Evolutionary conservation across 2,797 vertebrate genomes (phyloP).

Genomic region (Hippocampus kuda): DNA sequence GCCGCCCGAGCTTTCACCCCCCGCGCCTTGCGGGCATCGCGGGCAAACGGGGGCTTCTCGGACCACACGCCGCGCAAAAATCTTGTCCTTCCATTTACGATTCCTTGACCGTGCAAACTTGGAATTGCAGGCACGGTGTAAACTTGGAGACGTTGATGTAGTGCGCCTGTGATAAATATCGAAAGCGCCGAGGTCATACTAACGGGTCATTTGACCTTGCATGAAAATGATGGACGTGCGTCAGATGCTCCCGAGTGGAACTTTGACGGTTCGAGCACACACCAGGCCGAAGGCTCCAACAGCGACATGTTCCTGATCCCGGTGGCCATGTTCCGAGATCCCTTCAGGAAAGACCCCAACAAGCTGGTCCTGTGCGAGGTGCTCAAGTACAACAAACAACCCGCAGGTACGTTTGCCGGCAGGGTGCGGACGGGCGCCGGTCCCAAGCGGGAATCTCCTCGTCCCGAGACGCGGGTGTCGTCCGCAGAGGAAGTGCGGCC

Average conservation of each 20-base stretch:
- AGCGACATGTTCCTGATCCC: conserved; percentile 93
- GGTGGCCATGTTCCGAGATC: conserved; percentile 86
- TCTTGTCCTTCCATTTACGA: too few relatives aligned
- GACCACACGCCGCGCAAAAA: too few relatives aligned
- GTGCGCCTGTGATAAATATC: too few relatives aligned
- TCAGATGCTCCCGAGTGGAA: conserved; percentile 93
- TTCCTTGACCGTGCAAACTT: too few relatives aligned
- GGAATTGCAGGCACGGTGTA: too few relatives aligned
- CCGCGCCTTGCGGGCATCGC: too few relatives aligned
- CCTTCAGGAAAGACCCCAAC: conserved; percentile 90
- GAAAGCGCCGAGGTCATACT: too few relatives aligned
- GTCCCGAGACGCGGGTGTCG: not conserved
- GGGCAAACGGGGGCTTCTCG: too few relatives aligned
- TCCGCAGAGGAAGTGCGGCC: not conserved
- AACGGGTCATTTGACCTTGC: too few relatives aligned
- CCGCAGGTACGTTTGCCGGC: conserved; percentile 66
- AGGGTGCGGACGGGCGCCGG: not conserved
- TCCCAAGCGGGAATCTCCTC: too few relatives aligned
- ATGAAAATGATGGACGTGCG: not conserved
- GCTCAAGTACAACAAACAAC: conserved; percentile 85
- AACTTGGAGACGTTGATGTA: too few relatives aligned
- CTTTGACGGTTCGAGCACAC: conserved; percentile 90
- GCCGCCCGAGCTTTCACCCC: too few relatives aligned
- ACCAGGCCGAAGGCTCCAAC: conserved; percentile 90
- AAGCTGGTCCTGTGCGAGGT: conserved; percentile 93